Percentiles rank a stretch among this genome's conserved stretches.
Evolutionary conservation across 1,140 invertebrate genomes (phyloP).

Genomic region (Aradophagus sp.): DNA sequence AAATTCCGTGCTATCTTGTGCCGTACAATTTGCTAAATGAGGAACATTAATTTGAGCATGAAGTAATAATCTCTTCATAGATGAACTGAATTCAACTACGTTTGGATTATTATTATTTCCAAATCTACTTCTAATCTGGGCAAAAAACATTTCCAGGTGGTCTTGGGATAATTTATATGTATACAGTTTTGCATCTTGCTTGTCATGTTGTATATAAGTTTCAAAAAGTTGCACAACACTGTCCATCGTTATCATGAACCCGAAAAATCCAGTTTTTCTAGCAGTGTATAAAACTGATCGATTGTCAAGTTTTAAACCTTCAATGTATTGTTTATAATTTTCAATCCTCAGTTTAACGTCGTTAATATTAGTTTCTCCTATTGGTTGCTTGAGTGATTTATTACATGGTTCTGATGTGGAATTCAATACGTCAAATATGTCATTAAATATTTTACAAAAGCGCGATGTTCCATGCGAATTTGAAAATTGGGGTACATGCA

Average conservation of each 20-base stretch:
- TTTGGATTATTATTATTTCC: slow-evolving; percentile 70
- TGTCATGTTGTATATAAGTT: slow-evolving; percentile 1
- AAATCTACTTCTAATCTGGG: slow-evolving; percentile 27
- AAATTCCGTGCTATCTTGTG: slow-evolving; percentile 11
- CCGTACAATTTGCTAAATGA: slow-evolving; percentile 18
- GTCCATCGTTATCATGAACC: slow-evolving; percentile 41
- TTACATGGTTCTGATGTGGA: background rate
- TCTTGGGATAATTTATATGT: slow-evolving; percentile 52
- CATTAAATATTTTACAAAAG: slow-evolving; percentile 31
- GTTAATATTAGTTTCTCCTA: slow-evolving; percentile 2
- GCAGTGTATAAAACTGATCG: background rate
- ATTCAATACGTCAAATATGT: slow-evolving; percentile 20
- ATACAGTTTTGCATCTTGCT: slow-evolving; percentile 5
- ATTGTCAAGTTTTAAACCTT: background rate
- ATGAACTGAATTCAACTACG: slow-evolving; percentile 56
- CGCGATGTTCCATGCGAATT: slow-evolving; percentile 39
- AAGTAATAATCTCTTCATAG: slow-evolving; percentile 56
- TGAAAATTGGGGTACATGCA: slow-evolving; percentile 48
- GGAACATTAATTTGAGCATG: slow-evolving; percentile 12
- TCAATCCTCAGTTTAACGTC: background rate
- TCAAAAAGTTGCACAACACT: slow-evolving; percentile 36
- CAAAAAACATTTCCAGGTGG: slow-evolving; percentile 6
- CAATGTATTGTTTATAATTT: slow-evolving; percentile 6
- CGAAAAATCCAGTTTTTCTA: slow-evolving; percentile 56
- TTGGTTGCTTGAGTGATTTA: background rate